Base-by-base conservation (phyloP, 2,113 vertebrate genomes). In the Apeltes quadracus region DNA sequence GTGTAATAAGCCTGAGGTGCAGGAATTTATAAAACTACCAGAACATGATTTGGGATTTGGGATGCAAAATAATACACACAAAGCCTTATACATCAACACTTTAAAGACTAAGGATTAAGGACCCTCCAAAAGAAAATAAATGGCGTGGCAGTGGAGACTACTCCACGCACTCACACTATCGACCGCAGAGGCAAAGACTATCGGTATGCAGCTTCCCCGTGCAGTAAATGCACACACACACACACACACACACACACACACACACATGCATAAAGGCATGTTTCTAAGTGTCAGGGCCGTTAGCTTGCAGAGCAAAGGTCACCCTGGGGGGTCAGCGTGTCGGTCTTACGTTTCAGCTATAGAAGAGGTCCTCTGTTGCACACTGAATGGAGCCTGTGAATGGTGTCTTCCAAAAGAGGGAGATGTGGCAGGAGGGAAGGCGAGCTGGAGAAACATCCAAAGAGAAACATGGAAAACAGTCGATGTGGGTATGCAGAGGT, bases 331-430 rank as follows among this genome's bases (percentile, higher is more conserved):
- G 90, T 90, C 84, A 88, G 23, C 71, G 64, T 72, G 78, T 78
- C 59, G 72, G 87, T 79, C 68, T 91, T 87, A 63, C 73, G 75
- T 92, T 91, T 88, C 90, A 81, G 61, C 76, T 41, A 53, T 38
- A 86, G 87, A 87, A 77, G 84, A 86, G 83, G 15, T 75, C 61
- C 71, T 88, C 84, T 89, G 83, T 89, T 86, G 53, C 63, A 39
- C 29, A 22, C 75, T 84, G 81, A 87, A 87, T 80, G 56, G 84
- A 85, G 71, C 76, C 76, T 68, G 71, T 82, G 72, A 75, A 72
- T 48, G 44, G 72, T 74, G 39, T 66, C 64, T 64, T 76, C 54
- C 0, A 23, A 51, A n/a, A 74, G 66, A 59, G 68, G 27, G 61
- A 48, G 10, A 46, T 12, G 39, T 46, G 41, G 72, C 57, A 64